phyloP scores from a whole-genome alignment of 2,113 vertebrate species.

The Corythornis madagascariensis region DNA sequence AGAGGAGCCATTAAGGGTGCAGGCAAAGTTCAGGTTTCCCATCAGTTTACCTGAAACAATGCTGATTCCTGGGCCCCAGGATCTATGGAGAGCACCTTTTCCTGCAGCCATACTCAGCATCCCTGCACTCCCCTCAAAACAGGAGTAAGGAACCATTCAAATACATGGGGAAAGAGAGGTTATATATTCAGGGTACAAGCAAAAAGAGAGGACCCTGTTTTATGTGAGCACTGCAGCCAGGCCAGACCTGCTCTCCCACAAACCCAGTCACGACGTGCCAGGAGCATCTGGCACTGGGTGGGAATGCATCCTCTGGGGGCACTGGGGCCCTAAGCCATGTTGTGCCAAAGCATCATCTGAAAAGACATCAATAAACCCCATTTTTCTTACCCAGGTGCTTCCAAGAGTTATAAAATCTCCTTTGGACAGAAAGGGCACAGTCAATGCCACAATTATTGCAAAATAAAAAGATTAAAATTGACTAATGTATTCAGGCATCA shows the following conservation, averaged over 20 bases:
- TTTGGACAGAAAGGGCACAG: slow-evolving; percentile 50
- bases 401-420: slow-evolving; percentile 39
- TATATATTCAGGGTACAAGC: neutral
- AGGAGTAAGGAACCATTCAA: neutral
- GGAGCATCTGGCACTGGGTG: neutral
- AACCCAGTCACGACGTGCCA: accelerated
- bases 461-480: slow-evolving; percentile 73
- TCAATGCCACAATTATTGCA: slow-evolving; percentile 65
- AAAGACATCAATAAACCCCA: slow-evolving; percentile 19
- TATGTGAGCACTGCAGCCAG: neutral
- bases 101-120: neutral
- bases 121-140: neutral
- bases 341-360: slow-evolving; percentile 6
- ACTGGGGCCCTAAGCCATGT: neutral
- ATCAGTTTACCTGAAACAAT: neutral
- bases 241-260: neutral
- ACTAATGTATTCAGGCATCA: slow-evolving; percentile 61
- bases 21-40: accelerated
- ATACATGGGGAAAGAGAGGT: accelerated
- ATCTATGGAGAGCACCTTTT: neutral
- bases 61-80: neutral
- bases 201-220: neutral
- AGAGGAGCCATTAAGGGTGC: neutral
- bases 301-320: neutral
- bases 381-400: slow-evolving; percentile 6